Conservation (phyloP, 1,140 invertebrate genomes). For the Caenorhabditis inopinata region DNA sequence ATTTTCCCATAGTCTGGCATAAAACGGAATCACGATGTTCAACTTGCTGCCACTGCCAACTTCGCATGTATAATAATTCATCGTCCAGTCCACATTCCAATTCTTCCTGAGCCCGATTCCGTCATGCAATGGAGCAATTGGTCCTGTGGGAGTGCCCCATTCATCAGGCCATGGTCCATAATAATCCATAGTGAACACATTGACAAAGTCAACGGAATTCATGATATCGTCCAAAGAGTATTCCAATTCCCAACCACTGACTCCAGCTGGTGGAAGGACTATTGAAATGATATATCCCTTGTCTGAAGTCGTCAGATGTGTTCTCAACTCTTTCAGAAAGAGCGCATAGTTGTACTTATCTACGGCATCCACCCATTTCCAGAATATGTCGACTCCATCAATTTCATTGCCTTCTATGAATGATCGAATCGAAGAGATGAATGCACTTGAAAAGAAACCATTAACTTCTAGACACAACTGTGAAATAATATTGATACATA, state of each 20-base stretch:
- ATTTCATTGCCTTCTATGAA: too few species aligned
- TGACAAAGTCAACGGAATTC: background rate
- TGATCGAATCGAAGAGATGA: too few species aligned
- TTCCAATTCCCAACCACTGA: background rate
- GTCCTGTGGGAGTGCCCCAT: background rate
- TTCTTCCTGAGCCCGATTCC: background rate
- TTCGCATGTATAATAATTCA: background rate
- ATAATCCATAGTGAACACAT: conserved; percentile 8
- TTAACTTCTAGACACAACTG: too few species aligned
- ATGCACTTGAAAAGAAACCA: too few species aligned
- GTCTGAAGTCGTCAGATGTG: too few species aligned
- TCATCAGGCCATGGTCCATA: background rate
- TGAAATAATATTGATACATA: too few species aligned
- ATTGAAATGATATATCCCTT: too few species aligned
- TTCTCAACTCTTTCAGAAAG: too few species aligned
- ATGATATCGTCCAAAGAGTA: background rate
- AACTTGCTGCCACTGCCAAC: background rate
- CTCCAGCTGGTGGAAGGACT: too few species aligned
- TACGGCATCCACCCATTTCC: too few species aligned
- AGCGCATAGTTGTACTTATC: too few species aligned
- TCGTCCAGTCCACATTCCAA: background rate
- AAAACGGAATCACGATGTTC: background rate
- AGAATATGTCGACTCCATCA: too few species aligned
- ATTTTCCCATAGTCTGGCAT: background rate
- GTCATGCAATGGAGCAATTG: background rate